These are phyloP conservation scores for Lagopus muta DNA, from an alignment of 2,113 vertebrate species.

Conservation along the genomic window DNA sequence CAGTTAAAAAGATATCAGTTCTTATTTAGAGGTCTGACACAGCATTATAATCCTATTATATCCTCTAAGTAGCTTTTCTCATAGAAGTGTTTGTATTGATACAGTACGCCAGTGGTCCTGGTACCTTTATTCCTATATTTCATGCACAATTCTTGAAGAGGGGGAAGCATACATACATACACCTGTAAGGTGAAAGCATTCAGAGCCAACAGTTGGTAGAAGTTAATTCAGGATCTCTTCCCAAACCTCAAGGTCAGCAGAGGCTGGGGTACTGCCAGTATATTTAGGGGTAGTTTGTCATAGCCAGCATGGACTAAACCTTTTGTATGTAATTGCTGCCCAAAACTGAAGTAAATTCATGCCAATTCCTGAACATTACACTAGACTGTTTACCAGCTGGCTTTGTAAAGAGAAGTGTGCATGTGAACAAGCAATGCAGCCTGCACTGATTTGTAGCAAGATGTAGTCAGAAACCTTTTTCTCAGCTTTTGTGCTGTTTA, in stretches of 20 bases:
- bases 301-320: not conserved
- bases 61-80: not conserved
- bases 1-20: not conserved
- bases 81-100: not conserved
- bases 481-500: no score
- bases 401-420: not conserved
- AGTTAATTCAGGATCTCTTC: not conserved
- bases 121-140: not conserved
- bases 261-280: not conserved
- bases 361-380: not conserved
- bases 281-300: not conserved
- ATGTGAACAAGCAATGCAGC: not conserved
- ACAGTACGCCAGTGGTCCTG: not conserved
- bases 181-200: not conserved
- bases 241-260: not conserved
- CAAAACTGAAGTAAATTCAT: not conserved
- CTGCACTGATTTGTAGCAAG: not conserved
- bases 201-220: not conserved
- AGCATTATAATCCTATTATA: not conserved
- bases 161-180: fast-evolving
- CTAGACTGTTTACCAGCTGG: not conserved
- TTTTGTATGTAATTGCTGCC: not conserved
- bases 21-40: not conserved
- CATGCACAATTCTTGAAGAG: not conserved
- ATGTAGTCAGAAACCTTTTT: not conserved